Evolutionary conservation across 2,888 invertebrate genomes (phyloP), one percentile per base, ranked within the genome.

Genomic region (Steinernema scapterisci): DNA sequence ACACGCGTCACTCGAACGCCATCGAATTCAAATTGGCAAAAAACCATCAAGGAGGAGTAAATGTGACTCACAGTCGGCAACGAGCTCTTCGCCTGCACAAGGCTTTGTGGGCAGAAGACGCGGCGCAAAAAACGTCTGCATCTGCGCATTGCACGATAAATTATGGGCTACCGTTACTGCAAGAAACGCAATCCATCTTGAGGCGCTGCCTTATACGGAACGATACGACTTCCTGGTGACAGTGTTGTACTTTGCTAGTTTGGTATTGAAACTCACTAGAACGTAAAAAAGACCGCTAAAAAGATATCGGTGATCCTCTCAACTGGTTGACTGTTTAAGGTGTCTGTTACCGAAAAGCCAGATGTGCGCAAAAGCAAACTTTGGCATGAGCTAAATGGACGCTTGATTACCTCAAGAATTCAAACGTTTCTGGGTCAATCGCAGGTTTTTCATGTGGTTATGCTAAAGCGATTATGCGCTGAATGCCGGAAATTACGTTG

Each of bases 91-190:
- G 45, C 45, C 7, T 44, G 45, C 63, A 31, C 13, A n/a, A 25
- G 25, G 63, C 63, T 63, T 31, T 63, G 63, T 63, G 63, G 63
- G 38, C 6, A 31, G 31, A 31, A 11, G 9, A 13, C 13, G 31
- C 9, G 25, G 16, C 7, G 25, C 1, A 63, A 63, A 63, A 63
- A 63, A 27, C 9, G 63, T 38, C 63, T 63, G 63, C 63, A 63
- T 63, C 31, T 63, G 63, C 63, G 63, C 25, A 38, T 38, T 38
- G 48, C 48, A 19, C 48, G 63, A 63, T 63, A 63, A 63, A 63
- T 63, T 63, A 63, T 63, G 63, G 63, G 63, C 63, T 63, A 63
- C 63, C 63, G 63, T 63, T 63, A 63, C n/a, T 63, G 63, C 27
- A 63, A 63, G 63, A 25, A 27, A 31, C 13, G 48, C 48, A 48